Base-by-base conservation (phyloP, 2,113 vertebrate genomes). In the Serilophus lunatus region DNA sequence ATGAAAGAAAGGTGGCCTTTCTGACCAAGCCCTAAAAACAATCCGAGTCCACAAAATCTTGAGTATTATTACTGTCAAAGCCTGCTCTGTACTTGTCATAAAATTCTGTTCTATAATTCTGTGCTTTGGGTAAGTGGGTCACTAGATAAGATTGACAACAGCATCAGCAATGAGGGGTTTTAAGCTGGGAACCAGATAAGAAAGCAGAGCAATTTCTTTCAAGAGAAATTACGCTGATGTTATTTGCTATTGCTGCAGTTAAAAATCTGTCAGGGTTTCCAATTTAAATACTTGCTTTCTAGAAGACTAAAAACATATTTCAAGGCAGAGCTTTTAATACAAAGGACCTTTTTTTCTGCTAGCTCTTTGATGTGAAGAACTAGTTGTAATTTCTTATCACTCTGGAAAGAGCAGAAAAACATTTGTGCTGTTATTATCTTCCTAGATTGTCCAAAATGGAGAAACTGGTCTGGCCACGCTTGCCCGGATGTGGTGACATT, bases 101-200 rank as follows among this genome's bases (percentile, higher is more conserved):
- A 74, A 77, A 89, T 42, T 66, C 69, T 77, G 64, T 90, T 93
- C 95, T 82, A 81, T 75, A 93, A 95, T 94, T 82, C 76, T 86
- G 82, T 80, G 35, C 86, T 92, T 84, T 60, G 64, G 78, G 84
- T 95, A 97, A 96, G 96, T 57, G 95, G 93, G 81, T 95, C 72
- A 63, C 87, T 88, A 93, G 86, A 66, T 71, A 90, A 95, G 97
- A 97, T 28, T 96, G 97, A 96, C 92, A 92, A 54, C 82, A 75
- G 87, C 33, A 64, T 78, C 60, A 26, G 26, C 93, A 92, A 82
- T 92, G 94, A 92, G 83, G 75, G 86, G 82, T 84, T 96, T 97
- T 85, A 74, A 80, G 51, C 64, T 92, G 28, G 53, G 89, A 96
- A 85, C 72, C 68, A 49, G 53, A 93, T 51, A 87, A 93, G 63